Base-by-base conservation (phyloP, 2,888 invertebrate genomes). In the Andrena bucephala region DNA sequence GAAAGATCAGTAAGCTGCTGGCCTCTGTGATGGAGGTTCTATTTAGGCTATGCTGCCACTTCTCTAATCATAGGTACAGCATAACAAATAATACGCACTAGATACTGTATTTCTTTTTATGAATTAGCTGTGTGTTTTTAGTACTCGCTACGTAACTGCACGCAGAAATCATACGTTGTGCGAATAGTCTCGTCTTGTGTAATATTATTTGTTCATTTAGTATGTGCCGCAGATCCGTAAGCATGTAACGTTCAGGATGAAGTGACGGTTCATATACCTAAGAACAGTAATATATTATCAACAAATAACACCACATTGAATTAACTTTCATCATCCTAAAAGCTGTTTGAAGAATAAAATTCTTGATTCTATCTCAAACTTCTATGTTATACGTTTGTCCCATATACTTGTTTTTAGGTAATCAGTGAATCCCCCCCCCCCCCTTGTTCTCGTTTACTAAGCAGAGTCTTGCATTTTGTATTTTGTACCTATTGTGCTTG, bases 1-100 rank as follows among this genome's bases (percentile, higher is more conserved):
- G 96, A 93, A 96, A 96, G 94, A 94, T 96, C 94, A 95, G 96
- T 92, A 96, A 96, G 95, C 95, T 96, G 95, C 95, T 96, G 94
- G 95, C 96, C 94, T 95, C 96, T 93, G 95, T 96, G 94, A 95
- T 96, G 94, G 96, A 96, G 94, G 95, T 96, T 93, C 95, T 96
- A 94, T 96, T 96, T 95, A 96, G 96, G 94, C 95, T 96, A 93
- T 96, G 96, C 95, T 96, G 96, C 95, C 95, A 96, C 94, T 94
- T 95, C 94, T 94, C 95, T 93, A 95, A 95, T 93, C 95, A 96
- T 96, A 96, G 96, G 96, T 96, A 96, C 90, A 91, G 89, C 90
- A 92, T 92, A 91, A 91, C 85, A 87, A 92, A 90, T 92, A 92
- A 91, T 90, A 87, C 89, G 89, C 90, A 91, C 84, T 89, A 84